Conservation (phyloP, 2,797 vertebrate species). For the Eupleurogrammus muticus region DNA sequence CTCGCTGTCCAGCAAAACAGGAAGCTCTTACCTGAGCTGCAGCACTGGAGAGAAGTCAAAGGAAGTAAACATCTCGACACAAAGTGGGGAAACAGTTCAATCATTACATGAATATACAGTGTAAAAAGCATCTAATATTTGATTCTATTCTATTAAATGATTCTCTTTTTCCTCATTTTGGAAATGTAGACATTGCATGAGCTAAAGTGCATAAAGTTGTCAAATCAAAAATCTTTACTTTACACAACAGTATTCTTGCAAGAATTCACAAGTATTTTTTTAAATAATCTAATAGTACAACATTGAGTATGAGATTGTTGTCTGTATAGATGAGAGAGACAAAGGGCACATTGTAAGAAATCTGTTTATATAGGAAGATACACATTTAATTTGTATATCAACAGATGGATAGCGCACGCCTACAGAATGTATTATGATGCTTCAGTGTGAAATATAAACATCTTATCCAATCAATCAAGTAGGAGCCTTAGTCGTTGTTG, state of each 20-base stretch:
- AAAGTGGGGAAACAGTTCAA: conserved; percentile 1
- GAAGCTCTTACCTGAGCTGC: conserved; percentile 63
- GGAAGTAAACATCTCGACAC: conserved; percentile 48
- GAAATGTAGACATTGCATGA: neutral
- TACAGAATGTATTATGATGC: neutral
- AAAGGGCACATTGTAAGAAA: conserved; percentile 6
- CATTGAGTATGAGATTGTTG: neutral
- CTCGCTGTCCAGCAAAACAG: conserved; percentile 71
- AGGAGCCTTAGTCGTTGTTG: neutral
- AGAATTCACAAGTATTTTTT: conserved; percentile 43
- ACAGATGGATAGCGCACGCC: neutral
- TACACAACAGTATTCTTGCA: too few relatives aligned
- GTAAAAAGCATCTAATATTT: neutral
- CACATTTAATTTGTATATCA: neutral
- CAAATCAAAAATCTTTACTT: too few relatives aligned
- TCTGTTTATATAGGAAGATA: conserved; percentile 11
- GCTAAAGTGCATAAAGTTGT: too few relatives aligned
- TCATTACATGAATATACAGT: conserved; percentile 33
- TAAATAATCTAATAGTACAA: too few relatives aligned
- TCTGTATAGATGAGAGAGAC: neutral
- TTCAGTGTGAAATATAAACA: neutral
- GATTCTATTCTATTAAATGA: neutral
- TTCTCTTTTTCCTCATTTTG: conserved; percentile 4
- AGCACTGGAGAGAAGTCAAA: conserved; percentile 34
- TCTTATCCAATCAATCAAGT: neutral